Evolutionary conservation across 2,113 vertebrate species (phyloP), one percentile per base, ranked within the genome.

Genomic region (Sclerurus mexicanus): DNA sequence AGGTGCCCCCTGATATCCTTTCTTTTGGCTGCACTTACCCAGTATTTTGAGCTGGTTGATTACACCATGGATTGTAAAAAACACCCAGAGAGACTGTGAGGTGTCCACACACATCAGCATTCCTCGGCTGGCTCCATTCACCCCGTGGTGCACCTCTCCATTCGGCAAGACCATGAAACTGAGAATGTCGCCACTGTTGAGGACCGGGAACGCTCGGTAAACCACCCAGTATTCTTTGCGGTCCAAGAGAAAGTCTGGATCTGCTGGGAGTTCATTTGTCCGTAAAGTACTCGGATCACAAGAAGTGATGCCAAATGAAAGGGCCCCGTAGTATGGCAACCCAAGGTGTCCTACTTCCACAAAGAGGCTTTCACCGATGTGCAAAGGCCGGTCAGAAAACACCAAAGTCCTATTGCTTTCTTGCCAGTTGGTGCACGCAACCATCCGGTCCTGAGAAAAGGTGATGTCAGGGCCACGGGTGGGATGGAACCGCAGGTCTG

Each of bases 201-300:
- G 98, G 56, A 99, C 98, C 0, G 99, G 99, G 80, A 99, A 99
- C 0, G 99, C 99, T 64, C 98, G 97, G 95, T 99, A 99, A 87
- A 99, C 98, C 94, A 99, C 99, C 99, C 99, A 99, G 89, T 99
- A 99, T 97, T 99, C 99, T 96, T 99, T 99, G 33, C 99, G 99
- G 97, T 99, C 99, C 96, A 99, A 97, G 50, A 99, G 99, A 33
- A 98, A 98, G 44, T 99, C 99, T 0, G 99, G 99, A 96, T 99
- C 99, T 4, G 98, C 98, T 1, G 99, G 99, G 88, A 99, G 98
- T 96, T 99, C 99, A 7, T 97, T 98, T 9, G 99, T 98, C 56
- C 99, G 98, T n/a, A 99, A 98, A 60, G 97, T 98, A 56, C 99
- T 98, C 0, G 99, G 99, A 98, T 99, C 99, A 86, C 99, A 99